Base-by-base conservation (phyloP, 2,888 invertebrate species). In the Drosophila anceps region DNA sequence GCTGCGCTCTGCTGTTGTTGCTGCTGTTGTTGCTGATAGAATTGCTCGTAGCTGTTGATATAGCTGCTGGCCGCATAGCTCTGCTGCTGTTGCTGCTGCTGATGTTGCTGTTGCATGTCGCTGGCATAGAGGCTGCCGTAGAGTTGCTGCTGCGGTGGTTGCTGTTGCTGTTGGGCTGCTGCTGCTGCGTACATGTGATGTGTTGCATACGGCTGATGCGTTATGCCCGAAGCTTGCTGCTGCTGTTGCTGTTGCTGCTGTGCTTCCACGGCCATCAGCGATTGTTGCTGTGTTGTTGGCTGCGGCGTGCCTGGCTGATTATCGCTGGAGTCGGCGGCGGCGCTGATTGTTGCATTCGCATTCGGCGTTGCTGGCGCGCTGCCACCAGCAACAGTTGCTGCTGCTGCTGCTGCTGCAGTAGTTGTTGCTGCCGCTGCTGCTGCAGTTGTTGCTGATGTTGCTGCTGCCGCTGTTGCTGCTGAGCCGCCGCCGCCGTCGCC, bases 281-380 rank as follows among this genome's bases (percentile, higher is more conserved):
- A 44, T 69, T 94, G 94, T 73, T 94, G 95, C 86, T 69, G 58
- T 35, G 76, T 60, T 31, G 83, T 68, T 54, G 93, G 92, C 82
- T 92, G 93, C 80, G 92, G 92, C 73, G 92, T 93, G 72, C 92
- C 93, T 84, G 93, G 92, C 70, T 93, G 93, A 90, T 93, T 93
- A 92, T 96, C 96, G 86, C 96, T 96, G 65, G 96, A 96, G 92
- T 96, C 96, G 63, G 96, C 96, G 41, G 96, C 95, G 13, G 96
- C 96, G 81, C 95, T 95, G 85, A 95, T 94, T 58, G 95, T 89
- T 53, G 79, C 78, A 73, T 79, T 76, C 9, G 73, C 72, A 51
- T 87, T 86, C 10, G 79, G 77, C 57, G 82, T 76, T 31, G 83
- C 74, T 46, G 86, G 81, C 57, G 88, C 77, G 63, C 73, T 76